Evolutionary conservation across 2,888 invertebrate species (phyloP).

Genomic region (Tenodera sinensis): DNA sequence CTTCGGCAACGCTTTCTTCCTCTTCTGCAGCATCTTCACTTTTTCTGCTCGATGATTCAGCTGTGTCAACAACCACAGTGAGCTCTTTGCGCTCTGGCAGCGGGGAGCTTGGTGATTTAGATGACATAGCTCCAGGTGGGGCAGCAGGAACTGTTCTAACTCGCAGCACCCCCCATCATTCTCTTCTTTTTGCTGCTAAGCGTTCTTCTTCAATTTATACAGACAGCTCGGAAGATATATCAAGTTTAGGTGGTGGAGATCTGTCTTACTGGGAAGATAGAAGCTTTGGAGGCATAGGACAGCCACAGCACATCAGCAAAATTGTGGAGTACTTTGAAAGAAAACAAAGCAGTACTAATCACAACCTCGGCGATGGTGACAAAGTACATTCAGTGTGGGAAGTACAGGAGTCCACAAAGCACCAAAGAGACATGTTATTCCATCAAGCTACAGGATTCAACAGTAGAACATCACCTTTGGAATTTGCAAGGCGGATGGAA

Average conservation of each 20-base stretch:
- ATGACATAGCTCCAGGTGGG: conserved; percentile 35
- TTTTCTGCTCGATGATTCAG: conserved; percentile 58
- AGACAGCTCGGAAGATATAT: conserved; percentile 82
- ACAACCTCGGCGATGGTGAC: conserved; percentile 39
- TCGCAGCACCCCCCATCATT: conserved; percentile 42
- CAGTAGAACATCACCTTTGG: conserved; percentile 23
- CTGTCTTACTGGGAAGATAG: conserved; percentile 67
- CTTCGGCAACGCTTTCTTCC: conserved; percentile 42
- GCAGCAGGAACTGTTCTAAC: background rate
- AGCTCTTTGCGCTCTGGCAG: conserved; percentile 53
- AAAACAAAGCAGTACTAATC: conserved; percentile 45
- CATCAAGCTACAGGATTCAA: conserved; percentile 15
- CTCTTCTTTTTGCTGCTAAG: conserved; percentile 57
- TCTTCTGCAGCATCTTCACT: conserved; percentile 53
- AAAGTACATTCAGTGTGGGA: conserved; percentile 18
- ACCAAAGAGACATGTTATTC: conserved; percentile 27
- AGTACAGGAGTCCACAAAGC: conserved; percentile 13
- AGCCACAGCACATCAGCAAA: conserved; percentile 68
- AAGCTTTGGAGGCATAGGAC: conserved; percentile 43
- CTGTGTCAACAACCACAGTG: conserved; percentile 58
- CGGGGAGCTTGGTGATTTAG: conserved; percentile 53
- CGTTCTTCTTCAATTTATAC: conserved; percentile 80
- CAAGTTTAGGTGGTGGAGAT: conserved; percentile 75
- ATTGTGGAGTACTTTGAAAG: conserved; percentile 88
- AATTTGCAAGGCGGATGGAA: conserved; percentile 31